These are phyloP conservation scores for Ctenicera cuprea DNA, from an alignment of 2,888 invertebrate species.

Conservation along the genomic window DNA sequence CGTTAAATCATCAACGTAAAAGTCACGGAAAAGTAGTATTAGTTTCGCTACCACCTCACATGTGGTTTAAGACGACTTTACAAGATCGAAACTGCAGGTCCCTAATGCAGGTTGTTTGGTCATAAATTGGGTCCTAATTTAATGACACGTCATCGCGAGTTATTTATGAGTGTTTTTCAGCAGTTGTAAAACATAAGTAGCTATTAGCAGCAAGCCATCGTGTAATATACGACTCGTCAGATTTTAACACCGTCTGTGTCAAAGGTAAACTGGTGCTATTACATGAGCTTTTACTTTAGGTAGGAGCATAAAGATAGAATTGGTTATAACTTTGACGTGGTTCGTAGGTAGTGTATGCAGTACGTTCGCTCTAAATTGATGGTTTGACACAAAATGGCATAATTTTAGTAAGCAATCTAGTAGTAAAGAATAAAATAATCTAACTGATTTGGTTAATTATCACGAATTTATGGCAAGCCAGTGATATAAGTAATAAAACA, in stretches of 20 bases:
- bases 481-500: too few species aligned
- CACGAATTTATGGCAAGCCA: too few species aligned
- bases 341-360: too few species aligned
- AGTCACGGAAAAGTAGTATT: constrained; percentile 35
- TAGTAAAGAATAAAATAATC: too few species aligned
- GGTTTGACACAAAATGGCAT: too few species aligned
- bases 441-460: too few species aligned
- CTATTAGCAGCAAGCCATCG: constrained; percentile 64
- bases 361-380: too few species aligned
- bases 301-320: too few species aligned
- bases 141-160: constrained; percentile 67
- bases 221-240: constrained; percentile 59
- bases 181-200: constrained; percentile 70
- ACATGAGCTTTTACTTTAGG: background rate
- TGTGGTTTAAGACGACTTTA: background rate
- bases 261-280: constrained; percentile 50
- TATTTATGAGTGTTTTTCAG: constrained; percentile 68
- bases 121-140: constrained; percentile 70
- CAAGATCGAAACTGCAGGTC: constrained; percentile 62
- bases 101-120: constrained; percentile 65
- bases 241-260: constrained; percentile 59
- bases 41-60: constrained; percentile 3
- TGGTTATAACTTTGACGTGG: too few species aligned
- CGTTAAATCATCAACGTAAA: constrained; percentile 57
- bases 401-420: too few species aligned